Evolutionary conservation across 2,888 invertebrate genomes (phyloP).

Genomic region (Hoplodrina ambigua): DNA sequence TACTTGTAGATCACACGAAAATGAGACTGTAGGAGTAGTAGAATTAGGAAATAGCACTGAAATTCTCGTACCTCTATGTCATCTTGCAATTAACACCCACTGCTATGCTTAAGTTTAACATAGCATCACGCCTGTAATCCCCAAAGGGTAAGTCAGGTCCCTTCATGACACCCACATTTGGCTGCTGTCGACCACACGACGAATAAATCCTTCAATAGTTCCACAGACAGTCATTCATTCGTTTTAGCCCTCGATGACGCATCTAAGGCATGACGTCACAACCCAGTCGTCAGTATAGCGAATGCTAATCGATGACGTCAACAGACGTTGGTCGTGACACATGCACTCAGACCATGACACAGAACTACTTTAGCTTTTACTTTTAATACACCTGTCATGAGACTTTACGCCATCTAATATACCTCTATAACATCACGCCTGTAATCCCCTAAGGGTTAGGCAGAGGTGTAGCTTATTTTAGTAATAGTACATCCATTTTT

Average conservation of each 20-base stretch:
- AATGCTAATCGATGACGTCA: conserved; percentile 43
- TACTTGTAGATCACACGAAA: not conserved
- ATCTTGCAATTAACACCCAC: not conserved
- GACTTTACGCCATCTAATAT: not conserved
- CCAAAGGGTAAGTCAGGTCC: no score
- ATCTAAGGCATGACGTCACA: conserved; percentile 13
- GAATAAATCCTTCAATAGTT: not conserved
- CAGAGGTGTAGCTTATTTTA: no score
- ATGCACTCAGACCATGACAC: conserved; percentile 39
- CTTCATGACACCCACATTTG: no score
- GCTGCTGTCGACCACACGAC: no score
- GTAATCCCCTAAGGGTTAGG: no score
- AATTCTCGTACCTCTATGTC: not conserved
- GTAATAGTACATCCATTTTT: no score
- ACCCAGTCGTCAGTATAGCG: conserved; percentile 10
- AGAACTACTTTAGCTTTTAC: conserved; percentile 17
- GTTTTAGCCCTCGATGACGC: not conserved
- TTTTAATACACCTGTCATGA: conserved; percentile 6
- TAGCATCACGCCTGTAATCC: no score
- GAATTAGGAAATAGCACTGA: not conserved
- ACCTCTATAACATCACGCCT: no score
- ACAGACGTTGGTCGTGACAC: conserved; percentile 21
- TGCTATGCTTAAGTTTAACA: no score
- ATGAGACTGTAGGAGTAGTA: not conserved
- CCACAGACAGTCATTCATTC: not conserved